Conservation (phyloP, 2,113 vertebrate genomes). For the Balaeniceps rex region DNA sequence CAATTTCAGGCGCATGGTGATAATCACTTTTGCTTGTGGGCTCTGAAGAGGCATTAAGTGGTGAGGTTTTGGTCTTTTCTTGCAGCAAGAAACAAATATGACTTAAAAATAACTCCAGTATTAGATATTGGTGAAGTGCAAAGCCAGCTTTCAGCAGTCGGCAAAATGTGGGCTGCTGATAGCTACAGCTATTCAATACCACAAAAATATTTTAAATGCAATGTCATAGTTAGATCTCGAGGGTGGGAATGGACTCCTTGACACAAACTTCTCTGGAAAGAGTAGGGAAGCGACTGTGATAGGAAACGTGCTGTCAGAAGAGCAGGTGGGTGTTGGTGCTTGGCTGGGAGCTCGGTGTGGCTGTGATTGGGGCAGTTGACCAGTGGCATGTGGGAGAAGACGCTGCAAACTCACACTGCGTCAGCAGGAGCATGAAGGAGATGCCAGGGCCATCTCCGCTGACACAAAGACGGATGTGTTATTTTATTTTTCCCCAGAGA, state of each 20-base stretch:
- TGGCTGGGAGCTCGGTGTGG: not conserved
- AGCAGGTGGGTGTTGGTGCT: not conserved
- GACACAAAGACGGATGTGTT: not conserved
- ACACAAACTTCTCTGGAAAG: not conserved
- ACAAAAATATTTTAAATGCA: not conserved
- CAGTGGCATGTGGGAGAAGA: accelerated
- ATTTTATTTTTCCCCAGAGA: not conserved
- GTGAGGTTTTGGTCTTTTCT: conserved; percentile 2
- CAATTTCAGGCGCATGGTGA: not conserved
- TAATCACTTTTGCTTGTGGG: not conserved
- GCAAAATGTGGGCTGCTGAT: not conserved
- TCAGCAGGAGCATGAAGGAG: not conserved
- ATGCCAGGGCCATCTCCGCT: not conserved
- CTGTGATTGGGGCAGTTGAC: not conserved
- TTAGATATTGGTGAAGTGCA: not conserved
- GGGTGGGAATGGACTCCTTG: not conserved
- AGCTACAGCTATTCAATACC: not conserved
- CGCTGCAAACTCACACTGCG: not conserved
- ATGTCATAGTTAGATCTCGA: not conserved
- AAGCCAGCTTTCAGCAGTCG: not conserved
- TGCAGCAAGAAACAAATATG: not conserved
- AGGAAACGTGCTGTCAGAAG: not conserved
- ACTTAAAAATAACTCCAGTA: not conserved
- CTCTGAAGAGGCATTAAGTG: conserved; percentile 2
- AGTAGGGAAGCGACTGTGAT: not conserved